Evolutionary conservation across 35 echinoderm and acorn worm species (phyloP), one percentile per base, ranked within the genome.

Genomic region (Acanthaster planci): DNA sequence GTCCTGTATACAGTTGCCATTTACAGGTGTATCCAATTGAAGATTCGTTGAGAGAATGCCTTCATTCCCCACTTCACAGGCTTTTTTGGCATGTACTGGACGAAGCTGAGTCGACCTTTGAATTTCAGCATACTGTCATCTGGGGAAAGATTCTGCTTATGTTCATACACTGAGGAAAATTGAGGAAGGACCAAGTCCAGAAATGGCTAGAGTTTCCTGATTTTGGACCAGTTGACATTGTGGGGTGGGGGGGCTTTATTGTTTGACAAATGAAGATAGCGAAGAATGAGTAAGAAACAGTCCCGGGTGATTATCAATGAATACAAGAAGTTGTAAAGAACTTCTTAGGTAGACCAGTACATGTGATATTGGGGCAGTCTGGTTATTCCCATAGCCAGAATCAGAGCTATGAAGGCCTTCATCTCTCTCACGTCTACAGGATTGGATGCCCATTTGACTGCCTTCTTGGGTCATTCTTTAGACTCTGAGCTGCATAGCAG

Each of bases 51-150:
- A 77, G 37, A 29, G 15, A 77, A 77, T 22, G 72, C 72, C 17
- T 77, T 77, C 37, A 77, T 77, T 1, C 72, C 72, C 72, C 72
- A 77, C 37, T 77, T 77, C 1, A 77, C 37, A 2, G 72, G 72
- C 1, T 77, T 77, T 38, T 77, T 77, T 2, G 72, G 72, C 72
- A 77, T 77, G 72, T 77, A 77, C 72, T 77, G 72, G 2, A 77
- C 15, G 14, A 77, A 77, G 27, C 72, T 38, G 12, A 77, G 27
- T 27, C 72, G 19, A 2, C 72, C 72, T 27, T 77, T 77, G 72
- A 77, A 77, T 16, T 16, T 77, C 1, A 77, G 26, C 72, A 77
- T 77, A 14, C 72, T 77, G 12, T 38, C 72, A 77, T 77, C 72
- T 5, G 72, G 72, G 37, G 72, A 77, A 17, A 77, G 32, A 38